Base-by-base conservation (phyloP, 2,888 invertebrate genomes). In the Mimas tiliae region DNA sequence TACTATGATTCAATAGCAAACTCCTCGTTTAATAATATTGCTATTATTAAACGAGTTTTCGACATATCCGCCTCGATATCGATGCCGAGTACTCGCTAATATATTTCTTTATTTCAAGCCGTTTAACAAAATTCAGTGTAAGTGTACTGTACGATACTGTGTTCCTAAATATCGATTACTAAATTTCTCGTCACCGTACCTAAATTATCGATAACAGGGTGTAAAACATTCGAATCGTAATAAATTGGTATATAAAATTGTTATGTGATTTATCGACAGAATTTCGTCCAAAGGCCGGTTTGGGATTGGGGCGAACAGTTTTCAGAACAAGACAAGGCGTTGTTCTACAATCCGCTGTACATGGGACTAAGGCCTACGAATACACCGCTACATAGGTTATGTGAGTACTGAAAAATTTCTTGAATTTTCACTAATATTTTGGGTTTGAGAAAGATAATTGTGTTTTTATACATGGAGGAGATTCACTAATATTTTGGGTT, bases 281-380 rank as follows among this genome's bases (percentile, higher is more conserved):
- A 88, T 45, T 90, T 97, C 65, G 94, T 96, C 12, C 89, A 96
- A 58, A 94, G 97, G 6, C 96, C 97, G 6, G 96, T 97, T 1
- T 98, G 98, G 98, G 97, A 98, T 82, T 98, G 98, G 98, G 95
- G 95, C 67, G 96, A 97, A 79, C 98, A 98, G 87, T 98, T 98
- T 82, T 94, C 95, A 0, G 96, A 97, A 62, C 96, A 96, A 67
- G 98, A 98, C 82, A 96, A 96, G 67, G 94, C 96, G 4, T 91
- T 98, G 70, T 98, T 98, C 85, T 95, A 96, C 80, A 98, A 98
- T 87, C 98, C 98, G 0, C 91, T 98, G 51, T 98, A 95, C 81
- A 72, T 75, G 52, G 81, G 74, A 1, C 70, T 71, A 48, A 80
- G 77, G 12, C 74, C 80, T 0, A 65, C 69, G 14, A 69, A 70